phyloP scores from a whole-genome alignment of 2,113 vertebrate species.

The Plestiodon gilberti region DNA sequence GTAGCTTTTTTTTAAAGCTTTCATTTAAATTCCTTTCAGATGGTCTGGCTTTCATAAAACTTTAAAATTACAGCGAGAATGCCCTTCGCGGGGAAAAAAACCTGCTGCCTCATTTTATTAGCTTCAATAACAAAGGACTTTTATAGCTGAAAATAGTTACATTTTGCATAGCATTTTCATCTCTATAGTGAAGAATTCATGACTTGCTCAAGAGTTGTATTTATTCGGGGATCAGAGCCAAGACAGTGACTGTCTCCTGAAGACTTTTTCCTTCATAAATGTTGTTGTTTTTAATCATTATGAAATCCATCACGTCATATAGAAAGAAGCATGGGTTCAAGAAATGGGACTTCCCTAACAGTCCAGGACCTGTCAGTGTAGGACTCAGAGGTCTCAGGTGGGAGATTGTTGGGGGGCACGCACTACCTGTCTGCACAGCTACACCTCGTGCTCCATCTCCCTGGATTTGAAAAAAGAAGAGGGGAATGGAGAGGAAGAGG shows the following conservation, averaged over 20 bases:
- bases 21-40: constrained; percentile 1
- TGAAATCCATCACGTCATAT: not conserved
- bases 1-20: not conserved
- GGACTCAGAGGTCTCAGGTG: too few relatives aligned
- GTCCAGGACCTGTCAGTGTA: too few relatives aligned
- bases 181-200: not conserved
- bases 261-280: not conserved
- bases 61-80: not conserved
- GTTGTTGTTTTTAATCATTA: not conserved
- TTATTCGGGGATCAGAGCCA: not conserved
- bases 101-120: not conserved
- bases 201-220: not conserved
- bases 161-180: not conserved
- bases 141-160: not conserved
- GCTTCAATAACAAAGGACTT: not conserved
- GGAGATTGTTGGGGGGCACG: too few relatives aligned
- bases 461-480: too few relatives aligned
- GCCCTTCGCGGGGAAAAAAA: not conserved
- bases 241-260: too few relatives aligned
- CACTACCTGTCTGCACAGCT: too few relatives aligned
- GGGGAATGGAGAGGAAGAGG: too few relatives aligned
- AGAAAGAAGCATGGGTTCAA: not conserved
- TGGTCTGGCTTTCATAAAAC: not conserved
- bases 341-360: not conserved
- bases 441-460: too few relatives aligned